Conservation (phyloP, 2,888 invertebrate genomes). For the Scaeva pyrastri region DNA sequence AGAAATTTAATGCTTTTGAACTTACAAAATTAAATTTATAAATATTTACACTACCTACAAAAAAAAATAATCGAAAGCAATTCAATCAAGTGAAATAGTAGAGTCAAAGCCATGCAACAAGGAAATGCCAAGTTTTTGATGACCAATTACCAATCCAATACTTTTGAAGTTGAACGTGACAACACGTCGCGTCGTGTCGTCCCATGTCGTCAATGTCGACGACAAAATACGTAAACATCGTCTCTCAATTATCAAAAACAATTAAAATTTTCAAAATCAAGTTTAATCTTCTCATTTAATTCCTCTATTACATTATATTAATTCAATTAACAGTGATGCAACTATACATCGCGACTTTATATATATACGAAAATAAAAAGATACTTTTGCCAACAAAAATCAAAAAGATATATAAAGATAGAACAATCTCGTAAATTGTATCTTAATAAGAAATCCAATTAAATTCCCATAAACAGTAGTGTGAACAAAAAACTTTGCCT, state of each 20-base stretch:
- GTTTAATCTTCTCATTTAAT: slow-evolving; percentile 68
- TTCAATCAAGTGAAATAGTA: slow-evolving; percentile 11
- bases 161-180: slow-evolving; percentile 44
- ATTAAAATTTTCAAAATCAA: slow-evolving; percentile 76
- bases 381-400: slow-evolving; percentile 56
- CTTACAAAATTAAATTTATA: slow-evolving; percentile 55
- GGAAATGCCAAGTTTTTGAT: slow-evolving; percentile 64
- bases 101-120: slow-evolving; percentile 36
- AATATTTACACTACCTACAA: slow-evolving; percentile 35
- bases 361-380: not conserved
- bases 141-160: slow-evolving; percentile 56
- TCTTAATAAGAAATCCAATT: slow-evolving; percentile 75
- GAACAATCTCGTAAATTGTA: slow-evolving; percentile 70
- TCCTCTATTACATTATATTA: slow-evolving; percentile 26
- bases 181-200: slow-evolving; percentile 46
- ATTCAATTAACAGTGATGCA: slow-evolving; percentile 65
- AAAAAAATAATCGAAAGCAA: not conserved
- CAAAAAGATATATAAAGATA: slow-evolving; percentile 5
- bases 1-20: slow-evolving; percentile 56
- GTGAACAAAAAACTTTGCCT: not conserved
- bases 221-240: slow-evolving; percentile 32
- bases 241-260: slow-evolving; percentile 72
- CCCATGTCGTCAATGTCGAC: no score
- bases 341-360: slow-evolving; percentile 12
- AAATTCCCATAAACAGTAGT: slow-evolving; percentile 46